phyloP scores from a whole-genome alignment of 2,113 vertebrate species.

The Stictonetta naevosa region DNA sequence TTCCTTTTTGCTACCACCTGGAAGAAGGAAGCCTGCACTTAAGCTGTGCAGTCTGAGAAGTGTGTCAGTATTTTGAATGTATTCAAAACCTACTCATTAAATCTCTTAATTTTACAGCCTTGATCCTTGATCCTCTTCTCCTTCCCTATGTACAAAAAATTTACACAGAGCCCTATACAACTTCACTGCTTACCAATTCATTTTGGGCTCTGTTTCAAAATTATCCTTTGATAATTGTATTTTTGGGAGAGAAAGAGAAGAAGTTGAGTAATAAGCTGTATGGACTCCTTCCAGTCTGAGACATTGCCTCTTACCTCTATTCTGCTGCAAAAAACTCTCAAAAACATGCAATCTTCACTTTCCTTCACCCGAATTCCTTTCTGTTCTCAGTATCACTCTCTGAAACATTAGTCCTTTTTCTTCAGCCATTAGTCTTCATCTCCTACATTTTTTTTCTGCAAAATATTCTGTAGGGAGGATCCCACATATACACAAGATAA shows the following conservation, averaged over 20 bases:
- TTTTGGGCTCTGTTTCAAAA: neutral
- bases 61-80: neutral
- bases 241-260: neutral
- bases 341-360: neutral
- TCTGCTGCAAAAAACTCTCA: neutral
- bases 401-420: neutral
- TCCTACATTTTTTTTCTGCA: neutral
- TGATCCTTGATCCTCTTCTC: neutral
- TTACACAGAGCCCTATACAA: neutral
- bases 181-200: neutral
- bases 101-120: neutral
- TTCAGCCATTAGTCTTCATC: neutral
- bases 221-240: neutral
- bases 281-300: neutral
- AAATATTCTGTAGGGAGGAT: neutral
- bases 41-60: neutral
- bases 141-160: neutral
- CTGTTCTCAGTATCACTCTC: neutral
- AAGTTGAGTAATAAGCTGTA: neutral
- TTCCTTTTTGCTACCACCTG: neutral
- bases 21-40: neutral
- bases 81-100: neutral
- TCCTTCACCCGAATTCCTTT: neutral
- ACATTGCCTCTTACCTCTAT: neutral
- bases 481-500: neutral